phyloP scores from a whole-genome alignment of 2,888 invertebrate species.

The Chalcis sispes region DNA sequence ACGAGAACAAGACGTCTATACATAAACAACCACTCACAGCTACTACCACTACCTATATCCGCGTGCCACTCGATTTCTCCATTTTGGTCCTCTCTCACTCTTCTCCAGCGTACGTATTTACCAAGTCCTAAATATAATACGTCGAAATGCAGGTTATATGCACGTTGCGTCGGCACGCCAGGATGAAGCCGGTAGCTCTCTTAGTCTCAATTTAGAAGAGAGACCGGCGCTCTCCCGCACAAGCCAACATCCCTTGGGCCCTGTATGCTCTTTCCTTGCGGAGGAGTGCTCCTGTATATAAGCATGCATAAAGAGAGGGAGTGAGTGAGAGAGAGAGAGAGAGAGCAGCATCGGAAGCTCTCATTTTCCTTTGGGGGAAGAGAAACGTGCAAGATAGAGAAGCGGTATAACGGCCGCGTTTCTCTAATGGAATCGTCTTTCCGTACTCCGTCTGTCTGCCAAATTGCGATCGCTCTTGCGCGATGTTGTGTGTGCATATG shows the following conservation, averaged over 20 bases:
- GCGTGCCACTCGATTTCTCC: constrained; percentile 36
- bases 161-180: neutral
- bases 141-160: neutral
- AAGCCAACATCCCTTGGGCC: constrained; percentile 36
- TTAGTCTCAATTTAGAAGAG: too few species aligned
- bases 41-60: constrained; percentile 67
- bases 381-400: neutral
- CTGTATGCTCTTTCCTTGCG: constrained; percentile 7
- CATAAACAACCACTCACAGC: too few species aligned
- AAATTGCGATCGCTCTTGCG: constrained; percentile 14
- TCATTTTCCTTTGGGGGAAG: constrained; percentile 40
- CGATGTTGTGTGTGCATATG: too few species aligned
- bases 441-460: constrained; percentile 16
- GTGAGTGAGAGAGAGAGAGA: too few species aligned
- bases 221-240: too few species aligned
- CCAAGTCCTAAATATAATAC: constrained; percentile 39
- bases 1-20: too few species aligned
- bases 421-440: constrained; percentile 50
- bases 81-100: neutral
- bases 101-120: constrained; percentile 21
- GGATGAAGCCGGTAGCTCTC: constrained; percentile 10
- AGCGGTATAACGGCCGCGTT: neutral
- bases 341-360: neutral
- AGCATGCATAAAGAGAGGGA: too few species aligned
- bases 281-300: neutral